Evolutionary conservation across 2,797 vertebrate species (phyloP), one percentile per base, ranked within the genome.

Genomic region (Diplodus sargus): DNA sequence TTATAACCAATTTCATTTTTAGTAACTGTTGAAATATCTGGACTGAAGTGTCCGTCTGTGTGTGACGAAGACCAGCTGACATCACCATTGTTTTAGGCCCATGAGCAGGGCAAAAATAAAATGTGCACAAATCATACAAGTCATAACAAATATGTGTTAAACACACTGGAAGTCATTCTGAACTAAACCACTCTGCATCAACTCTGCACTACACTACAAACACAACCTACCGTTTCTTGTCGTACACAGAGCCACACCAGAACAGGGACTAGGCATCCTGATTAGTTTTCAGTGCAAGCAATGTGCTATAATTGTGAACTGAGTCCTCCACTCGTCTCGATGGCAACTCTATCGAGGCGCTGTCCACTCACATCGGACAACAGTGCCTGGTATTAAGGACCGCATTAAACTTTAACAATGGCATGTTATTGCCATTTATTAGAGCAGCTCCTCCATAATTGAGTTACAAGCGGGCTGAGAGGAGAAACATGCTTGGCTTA

Each of bases 361-460:
- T 87, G 84, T 83, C 87, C 80, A 62, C 76, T 87, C 82, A 53
- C 81, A 80, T 64, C 77, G 79, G 81, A 76, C 68, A 58, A 48
- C 47, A 48, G 47, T 56, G 62, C 18, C 65, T 61, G 56, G 53
- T 45, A 85, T 88, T 86, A 85, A 87, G 85, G 67, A 69, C 39
- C 81, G 73, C 85, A 90, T 93, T 91, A 92, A 91, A 87, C 85
- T 91, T 93, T 91, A 91, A 93, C 92, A 87, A 87, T 78, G 78
- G 62, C 77, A 80, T 85, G 83, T 89, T 91, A 91, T 81, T 89
- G 84, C 78, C 80, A 77, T 92, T 93, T 92, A 90, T 92, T 84
- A 75, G 68, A 81, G 79, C 84, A 58, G 78, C 84, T 58, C 53
- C 86, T 89, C 84, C 73, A 82, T 91, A 90, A 92, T 81, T 88